Evolutionary conservation across 2,888 invertebrate species (phyloP).

Genomic region (Hemaris fuciformis): DNA sequence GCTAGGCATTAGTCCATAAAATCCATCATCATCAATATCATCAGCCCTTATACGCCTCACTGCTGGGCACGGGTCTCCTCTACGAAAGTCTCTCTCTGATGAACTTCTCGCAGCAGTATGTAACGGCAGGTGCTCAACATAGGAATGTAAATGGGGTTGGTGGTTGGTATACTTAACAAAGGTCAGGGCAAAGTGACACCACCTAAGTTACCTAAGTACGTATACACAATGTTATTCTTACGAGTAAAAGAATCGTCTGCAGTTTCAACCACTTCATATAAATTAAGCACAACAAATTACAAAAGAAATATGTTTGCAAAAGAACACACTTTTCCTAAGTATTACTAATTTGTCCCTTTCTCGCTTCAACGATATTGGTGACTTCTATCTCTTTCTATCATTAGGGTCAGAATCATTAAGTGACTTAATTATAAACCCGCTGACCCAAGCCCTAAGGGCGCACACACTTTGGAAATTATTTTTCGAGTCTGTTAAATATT

Average conservation of each 20-base stretch:
- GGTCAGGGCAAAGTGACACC: too few relatives aligned
- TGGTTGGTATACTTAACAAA: too few relatives aligned
- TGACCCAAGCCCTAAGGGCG: slow-evolving; percentile 14
- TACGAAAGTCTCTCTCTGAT: too few relatives aligned
- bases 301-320: slow-evolving; percentile 7
- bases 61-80: too few relatives aligned
- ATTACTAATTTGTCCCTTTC: not conserved
- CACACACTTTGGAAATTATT: not conserved
- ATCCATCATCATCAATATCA: too few relatives aligned
- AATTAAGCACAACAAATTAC: slow-evolving; percentile 6
- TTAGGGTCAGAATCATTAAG: slow-evolving; percentile 18
- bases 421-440: slow-evolving; percentile 37
- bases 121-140: too few relatives aligned
- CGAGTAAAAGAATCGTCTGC: not conserved
- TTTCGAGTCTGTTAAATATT: not conserved
- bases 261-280: not conserved
- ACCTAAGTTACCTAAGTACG: too few relatives aligned
- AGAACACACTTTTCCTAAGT: not conserved
- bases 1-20: too few relatives aligned
- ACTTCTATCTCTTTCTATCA: slow-evolving; percentile 9
- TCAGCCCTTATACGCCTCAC: too few relatives aligned
- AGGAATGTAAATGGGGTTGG: too few relatives aligned
- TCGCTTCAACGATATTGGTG: not conserved
- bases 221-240: too few relatives aligned
- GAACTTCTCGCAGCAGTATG: too few relatives aligned